These are phyloP conservation scores for Zelostemma sp. DNA, from an alignment of 1,140 invertebrate genomes.

Conservation along the genomic window DNA sequence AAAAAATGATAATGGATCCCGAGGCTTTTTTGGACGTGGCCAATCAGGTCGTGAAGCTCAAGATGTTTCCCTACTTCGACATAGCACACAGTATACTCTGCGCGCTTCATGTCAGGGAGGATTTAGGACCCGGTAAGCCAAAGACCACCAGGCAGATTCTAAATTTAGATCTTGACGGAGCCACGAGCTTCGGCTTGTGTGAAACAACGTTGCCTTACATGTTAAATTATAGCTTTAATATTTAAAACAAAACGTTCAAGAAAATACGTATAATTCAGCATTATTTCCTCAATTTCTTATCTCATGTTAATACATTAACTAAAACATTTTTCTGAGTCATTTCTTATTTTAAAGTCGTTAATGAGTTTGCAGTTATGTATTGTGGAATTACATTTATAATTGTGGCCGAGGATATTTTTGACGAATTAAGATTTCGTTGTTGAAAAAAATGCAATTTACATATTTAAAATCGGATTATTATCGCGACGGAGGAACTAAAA, in stretches of 20 bases:
- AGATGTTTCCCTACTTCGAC: constrained; percentile 99
- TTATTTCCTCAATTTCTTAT: no score
- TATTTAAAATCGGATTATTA: no score
- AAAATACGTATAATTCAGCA: background rate
- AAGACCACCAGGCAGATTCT: constrained; percentile 57
- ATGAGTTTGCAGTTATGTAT: background rate
- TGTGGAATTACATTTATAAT: background rate
- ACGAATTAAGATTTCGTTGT: no score
- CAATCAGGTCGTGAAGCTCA: constrained; percentile 98
- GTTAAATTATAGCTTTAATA: background rate
- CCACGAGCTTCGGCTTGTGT: constrained; percentile 36
- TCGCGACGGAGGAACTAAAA: background rate
- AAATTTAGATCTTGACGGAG: constrained; percentile 61
- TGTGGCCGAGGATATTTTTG: no score
- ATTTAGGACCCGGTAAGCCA: constrained; percentile 88
- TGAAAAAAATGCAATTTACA: no score
- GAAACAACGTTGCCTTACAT: background rate
- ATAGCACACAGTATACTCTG: constrained; percentile 93
- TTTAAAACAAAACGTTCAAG: background rate
- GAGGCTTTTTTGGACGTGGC: constrained; percentile 97
- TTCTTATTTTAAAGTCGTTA: no score
- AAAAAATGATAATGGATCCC: constrained; percentile 86
- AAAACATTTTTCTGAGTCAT: no score
- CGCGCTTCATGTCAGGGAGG: constrained; percentile 93
- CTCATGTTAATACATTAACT: no score